Percentiles rank a stretch among this genome's conserved stretches.
These are phyloP conservation scores for Drosophila tsacasi DNA, from an alignment of 1,140 invertebrate species.

Conservation along the genomic window DNA sequence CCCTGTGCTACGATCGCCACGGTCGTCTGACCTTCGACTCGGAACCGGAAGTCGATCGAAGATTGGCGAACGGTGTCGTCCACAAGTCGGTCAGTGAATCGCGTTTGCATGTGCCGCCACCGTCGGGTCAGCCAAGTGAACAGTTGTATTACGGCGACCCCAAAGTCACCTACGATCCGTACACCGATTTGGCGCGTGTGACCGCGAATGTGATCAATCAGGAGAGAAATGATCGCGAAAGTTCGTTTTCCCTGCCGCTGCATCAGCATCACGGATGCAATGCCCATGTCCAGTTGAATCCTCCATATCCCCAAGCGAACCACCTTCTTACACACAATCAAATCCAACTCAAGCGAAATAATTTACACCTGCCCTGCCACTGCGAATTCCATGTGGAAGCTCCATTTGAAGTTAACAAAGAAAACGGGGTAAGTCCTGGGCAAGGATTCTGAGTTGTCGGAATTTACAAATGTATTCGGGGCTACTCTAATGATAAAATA, in stretches of 20 bases:
- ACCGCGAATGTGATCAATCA: slow-evolving; percentile 33
- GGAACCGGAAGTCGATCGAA: slow-evolving; percentile 17
- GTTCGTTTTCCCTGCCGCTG: slow-evolving; percentile 20
- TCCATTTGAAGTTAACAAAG: slow-evolving; percentile 38
- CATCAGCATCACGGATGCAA: slow-evolving; percentile 33
- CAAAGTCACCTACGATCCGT: slow-evolving; percentile 29
- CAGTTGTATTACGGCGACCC: slow-evolving; percentile 16
- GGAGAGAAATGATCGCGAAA: slow-evolving; percentile 18
- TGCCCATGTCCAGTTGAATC: slow-evolving; percentile 3
- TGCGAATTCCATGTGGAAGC: slow-evolving; percentile 65
- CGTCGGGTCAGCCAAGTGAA: background rate
- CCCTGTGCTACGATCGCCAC: slow-evolving; percentile 68
- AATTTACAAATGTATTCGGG: background rate
- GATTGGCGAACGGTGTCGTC: slow-evolving; percentile 13
- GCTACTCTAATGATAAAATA: background rate
- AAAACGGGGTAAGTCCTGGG: slow-evolving; percentile 68
- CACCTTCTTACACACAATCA: background rate
- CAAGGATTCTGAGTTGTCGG: background rate
- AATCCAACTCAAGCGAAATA: slow-evolving; percentile 5
- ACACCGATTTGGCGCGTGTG: slow-evolving; percentile 36
- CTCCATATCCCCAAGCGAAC: background rate
- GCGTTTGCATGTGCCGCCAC: slow-evolving; percentile 15
- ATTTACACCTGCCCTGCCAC: slow-evolving; percentile 34
- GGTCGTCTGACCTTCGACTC: slow-evolving; percentile 63
- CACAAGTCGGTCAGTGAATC: slow-evolving; percentile 49